These are phyloP conservation scores for Alloscopus bannaensis DNA, from an alignment of 2,888 invertebrate species.

Conservation along the genomic window DNA sequence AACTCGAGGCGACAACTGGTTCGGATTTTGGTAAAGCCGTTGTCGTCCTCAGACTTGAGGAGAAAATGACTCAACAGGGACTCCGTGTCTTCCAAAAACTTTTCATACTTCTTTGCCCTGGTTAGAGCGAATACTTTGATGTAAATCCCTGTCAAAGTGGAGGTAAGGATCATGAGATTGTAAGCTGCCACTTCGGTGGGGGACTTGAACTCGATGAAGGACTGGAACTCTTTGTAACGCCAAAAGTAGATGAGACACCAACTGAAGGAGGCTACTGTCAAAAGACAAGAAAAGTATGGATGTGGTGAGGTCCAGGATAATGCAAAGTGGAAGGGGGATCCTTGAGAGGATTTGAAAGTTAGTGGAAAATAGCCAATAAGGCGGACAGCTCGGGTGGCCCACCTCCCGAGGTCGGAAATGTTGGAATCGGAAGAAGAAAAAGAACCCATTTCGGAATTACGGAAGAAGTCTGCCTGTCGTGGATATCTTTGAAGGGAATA, in stretches of 20 bases:
- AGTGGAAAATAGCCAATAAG: constrained; percentile 52
- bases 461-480: too few species aligned
- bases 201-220: constrained; percentile 34
- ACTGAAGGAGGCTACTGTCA: constrained; percentile 31
- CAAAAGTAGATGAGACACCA: constrained; percentile 48
- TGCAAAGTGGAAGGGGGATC: not conserved
- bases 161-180: constrained; percentile 35
- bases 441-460: too few species aligned
- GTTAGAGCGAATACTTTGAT: constrained; percentile 25
- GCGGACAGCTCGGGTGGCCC: constrained; percentile 41
- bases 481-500: too few species aligned
- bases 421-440: too few species aligned
- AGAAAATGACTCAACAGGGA: constrained; percentile 25
- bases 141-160: constrained; percentile 42
- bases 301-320: constrained; percentile 37
- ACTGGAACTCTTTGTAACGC: constrained; percentile 35
- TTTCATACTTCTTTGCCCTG: constrained; percentile 30
- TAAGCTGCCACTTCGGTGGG: constrained; percentile 49
- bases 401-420: constrained; percentile 29
- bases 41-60: not conserved
- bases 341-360: not conserved
- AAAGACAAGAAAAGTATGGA: constrained; percentile 33
- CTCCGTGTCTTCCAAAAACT: constrained; percentile 46
- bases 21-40: constrained; percentile 22
- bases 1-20: constrained; percentile 5